Evolutionary conservation across 2,113 vertebrate genomes (phyloP).

Genomic region (Atlantisia rogersi): DNA sequence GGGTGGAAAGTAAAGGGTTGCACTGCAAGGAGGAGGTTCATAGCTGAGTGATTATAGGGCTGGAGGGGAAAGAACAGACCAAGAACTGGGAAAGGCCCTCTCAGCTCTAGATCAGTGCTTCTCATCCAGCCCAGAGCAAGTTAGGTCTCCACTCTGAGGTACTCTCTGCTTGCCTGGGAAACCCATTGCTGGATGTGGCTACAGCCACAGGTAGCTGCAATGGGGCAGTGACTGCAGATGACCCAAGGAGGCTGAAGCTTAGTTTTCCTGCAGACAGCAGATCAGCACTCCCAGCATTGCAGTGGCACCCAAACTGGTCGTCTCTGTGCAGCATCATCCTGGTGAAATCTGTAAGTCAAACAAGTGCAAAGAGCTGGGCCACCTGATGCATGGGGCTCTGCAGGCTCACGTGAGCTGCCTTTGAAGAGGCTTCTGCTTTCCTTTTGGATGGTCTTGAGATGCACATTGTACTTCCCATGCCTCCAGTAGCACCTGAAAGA

Average conservation of each 20-base stretch:
- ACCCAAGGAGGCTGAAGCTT: background rate
- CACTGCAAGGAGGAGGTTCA: background rate
- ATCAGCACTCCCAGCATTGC: background rate
- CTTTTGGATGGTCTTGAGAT: background rate
- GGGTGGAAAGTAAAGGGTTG: background rate
- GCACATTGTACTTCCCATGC: background rate
- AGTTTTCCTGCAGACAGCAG: background rate
- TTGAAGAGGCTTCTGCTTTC: background rate
- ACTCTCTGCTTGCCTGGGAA: background rate
- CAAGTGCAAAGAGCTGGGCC: background rate
- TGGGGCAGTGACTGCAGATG: accelerated
- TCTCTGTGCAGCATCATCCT: background rate
- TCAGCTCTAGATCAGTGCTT: background rate
- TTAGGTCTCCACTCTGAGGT: background rate
- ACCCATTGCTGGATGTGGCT: background rate
- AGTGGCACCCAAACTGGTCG: background rate
- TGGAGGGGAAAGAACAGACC: background rate
- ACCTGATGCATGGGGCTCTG: accelerated
- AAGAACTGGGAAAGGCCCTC: background rate
- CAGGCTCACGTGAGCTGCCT: background rate
- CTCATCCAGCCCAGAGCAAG: background rate
- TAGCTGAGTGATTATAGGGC: background rate
- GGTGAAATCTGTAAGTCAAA: background rate
- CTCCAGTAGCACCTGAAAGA: background rate
- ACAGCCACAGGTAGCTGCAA: background rate